Evolutionary conservation across 2,113 vertebrate genomes (phyloP).

Genomic region (Myotis davidii): DNA sequence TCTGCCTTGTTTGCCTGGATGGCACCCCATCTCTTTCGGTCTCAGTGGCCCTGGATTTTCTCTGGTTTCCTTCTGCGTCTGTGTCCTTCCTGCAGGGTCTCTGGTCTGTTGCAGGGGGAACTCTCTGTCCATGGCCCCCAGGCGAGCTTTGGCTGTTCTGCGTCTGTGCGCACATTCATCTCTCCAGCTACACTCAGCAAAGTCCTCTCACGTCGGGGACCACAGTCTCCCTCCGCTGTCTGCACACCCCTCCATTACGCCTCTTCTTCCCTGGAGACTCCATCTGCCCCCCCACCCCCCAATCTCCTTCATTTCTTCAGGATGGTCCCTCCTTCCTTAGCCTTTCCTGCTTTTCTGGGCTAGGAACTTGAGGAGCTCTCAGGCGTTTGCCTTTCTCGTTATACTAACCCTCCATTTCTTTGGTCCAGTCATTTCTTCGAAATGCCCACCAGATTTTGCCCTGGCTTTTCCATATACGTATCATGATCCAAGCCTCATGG

Average conservation of each 20-base stretch:
- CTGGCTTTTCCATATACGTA: background rate
- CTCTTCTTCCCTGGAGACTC: background rate
- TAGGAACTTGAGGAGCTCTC: background rate
- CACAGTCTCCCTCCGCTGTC: background rate
- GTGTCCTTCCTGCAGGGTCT: background rate
- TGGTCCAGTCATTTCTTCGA: background rate
- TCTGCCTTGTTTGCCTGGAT: background rate
- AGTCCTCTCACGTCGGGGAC: background rate
- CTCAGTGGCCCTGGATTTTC: background rate
- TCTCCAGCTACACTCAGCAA: background rate
- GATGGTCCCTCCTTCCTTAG: background rate
- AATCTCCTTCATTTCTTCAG: background rate
- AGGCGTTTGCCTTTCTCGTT: background rate
- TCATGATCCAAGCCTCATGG: background rate
- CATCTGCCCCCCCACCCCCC: background rate
- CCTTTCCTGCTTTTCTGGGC: background rate
- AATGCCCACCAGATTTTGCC: background rate
- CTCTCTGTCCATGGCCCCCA: too few species aligned
- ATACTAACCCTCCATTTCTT: background rate
- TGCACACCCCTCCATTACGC: fast-evolving
- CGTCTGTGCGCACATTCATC: background rate
- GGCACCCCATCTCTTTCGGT: background rate
- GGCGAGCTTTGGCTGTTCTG: background rate
- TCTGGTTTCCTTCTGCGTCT: background rate
- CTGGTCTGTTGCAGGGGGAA: background rate